Base-by-base conservation (phyloP, 2,113 vertebrate species). In the Anser cygnoides region DNA sequence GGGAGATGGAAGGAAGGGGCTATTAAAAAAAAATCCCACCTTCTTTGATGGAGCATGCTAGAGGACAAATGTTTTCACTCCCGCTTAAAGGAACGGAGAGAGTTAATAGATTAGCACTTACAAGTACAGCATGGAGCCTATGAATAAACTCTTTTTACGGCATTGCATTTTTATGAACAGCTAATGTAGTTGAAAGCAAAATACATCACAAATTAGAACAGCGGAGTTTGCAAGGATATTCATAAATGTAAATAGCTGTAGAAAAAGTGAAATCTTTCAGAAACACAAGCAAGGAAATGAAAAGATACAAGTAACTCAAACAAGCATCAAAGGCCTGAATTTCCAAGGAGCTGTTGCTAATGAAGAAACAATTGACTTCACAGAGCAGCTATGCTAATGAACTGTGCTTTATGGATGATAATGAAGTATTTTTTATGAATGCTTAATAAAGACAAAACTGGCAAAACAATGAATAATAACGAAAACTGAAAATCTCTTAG, bases 351-450 rank as follows among this genome's bases (percentile, higher is more conserved):
- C 66, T 87, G 35, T 65, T 94, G 20, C 61, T 96, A 93, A 94
- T 89, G 73, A 95, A 92, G 82, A 92, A 97, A 95, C 92, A 95
- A 96, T 81, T 96, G 90, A 82, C 62, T 95, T 90, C 76, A 87
- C 62, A 95, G 58, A 95, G 43, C 70, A 92, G 62, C 65, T 82
- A 68, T 89, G 52, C 10, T 86, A 90, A 95, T 92, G 79, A 89
- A 46, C 86, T 90, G 43, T 78, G 80, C 18, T 90, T 95, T 93
- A 82, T 61, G 58, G 84, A 91, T 95, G 74, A 89, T 81, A 96
- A 92, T 89, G 61, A 89, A 84, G n/a, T 26, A 67, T 82, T 89
- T 92, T 89, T 94, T 81, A 78, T 87, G 80, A 88, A 92, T 90
- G 52, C 39, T 44, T 93, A 92, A 94, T 78, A 84, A 78, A 89